phyloP scores from a whole-genome alignment of 2,113 vertebrate species.

The Pomatostomus ruficeps region DNA sequence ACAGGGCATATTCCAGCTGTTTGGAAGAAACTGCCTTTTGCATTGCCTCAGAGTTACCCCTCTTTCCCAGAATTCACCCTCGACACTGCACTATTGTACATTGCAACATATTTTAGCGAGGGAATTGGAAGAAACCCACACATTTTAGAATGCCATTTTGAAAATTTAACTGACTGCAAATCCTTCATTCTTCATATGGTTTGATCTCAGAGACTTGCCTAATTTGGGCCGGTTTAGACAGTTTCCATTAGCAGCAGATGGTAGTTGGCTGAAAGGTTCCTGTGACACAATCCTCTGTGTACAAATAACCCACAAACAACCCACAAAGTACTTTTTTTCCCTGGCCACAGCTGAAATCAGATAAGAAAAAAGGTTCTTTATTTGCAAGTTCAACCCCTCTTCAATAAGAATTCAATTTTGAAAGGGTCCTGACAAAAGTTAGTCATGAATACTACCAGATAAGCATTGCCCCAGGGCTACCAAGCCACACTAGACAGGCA shows the following conservation, averaged over 20 bases:
- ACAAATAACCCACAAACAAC: slow-evolving; percentile 9
- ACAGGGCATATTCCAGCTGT: not conserved
- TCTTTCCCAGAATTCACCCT: not conserved
- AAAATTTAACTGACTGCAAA: not conserved
- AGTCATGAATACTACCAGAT: not conserved
- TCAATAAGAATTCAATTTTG: not conserved
- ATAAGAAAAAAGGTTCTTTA: not conserved
- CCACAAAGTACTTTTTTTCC: not conserved
- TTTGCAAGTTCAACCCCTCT: not conserved
- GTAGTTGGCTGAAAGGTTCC: not conserved
- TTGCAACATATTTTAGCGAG: not conserved
- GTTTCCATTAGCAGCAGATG: slow-evolving; percentile 22
- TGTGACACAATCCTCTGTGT: not conserved
- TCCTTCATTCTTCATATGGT: not conserved
- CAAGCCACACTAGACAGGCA: not conserved
- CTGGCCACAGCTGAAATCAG: not conserved
- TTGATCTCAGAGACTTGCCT: not conserved
- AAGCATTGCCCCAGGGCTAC: not conserved
- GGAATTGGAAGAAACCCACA: not conserved
- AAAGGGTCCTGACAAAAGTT: not conserved
- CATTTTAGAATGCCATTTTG: not conserved
- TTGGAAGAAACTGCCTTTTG: not conserved
- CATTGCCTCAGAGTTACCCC: not conserved
- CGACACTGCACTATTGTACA: not conserved
- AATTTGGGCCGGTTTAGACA: not conserved